Percentiles rank a stretch among this genome's conserved stretches.
Evolutionary conservation across 2,888 invertebrate species (phyloP).

Genomic region (Eucriotettix oculatus): DNA sequence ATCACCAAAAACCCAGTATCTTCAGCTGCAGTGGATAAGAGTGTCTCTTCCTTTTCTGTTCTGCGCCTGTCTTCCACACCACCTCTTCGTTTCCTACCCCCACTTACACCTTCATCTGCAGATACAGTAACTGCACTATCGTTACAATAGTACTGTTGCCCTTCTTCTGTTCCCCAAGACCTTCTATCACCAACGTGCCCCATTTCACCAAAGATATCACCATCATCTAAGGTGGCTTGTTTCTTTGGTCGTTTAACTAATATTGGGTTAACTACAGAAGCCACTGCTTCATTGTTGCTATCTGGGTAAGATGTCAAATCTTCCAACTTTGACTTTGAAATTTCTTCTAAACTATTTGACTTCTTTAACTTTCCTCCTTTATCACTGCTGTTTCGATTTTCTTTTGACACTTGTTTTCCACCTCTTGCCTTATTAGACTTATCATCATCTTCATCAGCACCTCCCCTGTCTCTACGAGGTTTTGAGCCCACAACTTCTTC

Average conservation of each 20-base stretch:
- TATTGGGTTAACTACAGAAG: background rate
- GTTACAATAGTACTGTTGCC: constrained; percentile 31
- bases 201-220: constrained; percentile 21
- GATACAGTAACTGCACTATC: constrained; percentile 19
- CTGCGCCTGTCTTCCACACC: background rate
- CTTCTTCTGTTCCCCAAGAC: constrained; percentile 51
- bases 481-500: constrained; percentile 4
- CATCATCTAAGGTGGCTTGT: constrained; percentile 19
- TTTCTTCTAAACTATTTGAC: constrained; percentile 65
- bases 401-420: constrained; percentile 18
- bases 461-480: constrained; percentile 24
- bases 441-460: constrained; percentile 18
- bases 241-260: constrained; percentile 15
- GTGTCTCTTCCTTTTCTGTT: background rate
- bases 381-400: constrained; percentile 25
- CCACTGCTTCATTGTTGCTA: background rate
- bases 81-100: constrained; percentile 2
- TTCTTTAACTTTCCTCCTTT: constrained; percentile 38
- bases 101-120: constrained; percentile 18
- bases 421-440: background rate
- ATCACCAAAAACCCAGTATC: constrained; percentile 59
- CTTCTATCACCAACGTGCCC: constrained; percentile 30
- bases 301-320: background rate
- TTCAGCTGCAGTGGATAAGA: constrained; percentile 10
- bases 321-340: constrained; percentile 57